Conservation (phyloP, 2,113 vertebrate species). For the Psilopsiagon aurifrons region DNA sequence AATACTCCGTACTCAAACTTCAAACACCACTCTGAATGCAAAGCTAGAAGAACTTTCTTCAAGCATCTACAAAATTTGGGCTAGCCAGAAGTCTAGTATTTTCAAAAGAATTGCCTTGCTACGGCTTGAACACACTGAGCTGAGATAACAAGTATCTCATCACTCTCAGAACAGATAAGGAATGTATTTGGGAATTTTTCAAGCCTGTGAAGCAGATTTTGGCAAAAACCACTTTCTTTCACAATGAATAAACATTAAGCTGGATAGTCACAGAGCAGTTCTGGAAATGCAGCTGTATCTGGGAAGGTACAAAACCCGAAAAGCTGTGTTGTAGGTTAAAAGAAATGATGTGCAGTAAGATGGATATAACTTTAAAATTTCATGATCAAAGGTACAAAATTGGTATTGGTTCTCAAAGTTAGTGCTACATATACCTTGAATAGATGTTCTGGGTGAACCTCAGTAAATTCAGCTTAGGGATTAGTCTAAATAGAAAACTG, state of each 20-base stretch:
- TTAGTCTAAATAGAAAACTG: neutral
- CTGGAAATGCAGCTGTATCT: neutral
- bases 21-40: neutral
- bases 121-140: neutral
- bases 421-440: neutral
- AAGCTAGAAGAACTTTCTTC: neutral
- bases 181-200: neutral
- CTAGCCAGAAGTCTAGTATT: neutral
- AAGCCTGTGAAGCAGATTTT: neutral
- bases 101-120: neutral
- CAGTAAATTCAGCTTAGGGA: neutral
- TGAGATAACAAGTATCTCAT: neutral
- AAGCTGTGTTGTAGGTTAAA: fast-evolving
- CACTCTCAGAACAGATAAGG: neutral
- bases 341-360: neutral
- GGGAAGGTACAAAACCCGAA: neutral
- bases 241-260: neutral
- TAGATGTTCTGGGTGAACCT: neutral
- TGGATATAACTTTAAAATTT: neutral
- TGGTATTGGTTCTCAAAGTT: neutral
- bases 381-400: neutral
- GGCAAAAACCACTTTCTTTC: neutral
- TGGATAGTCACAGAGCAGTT: neutral
- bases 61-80: neutral
- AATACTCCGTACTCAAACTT: neutral